Evolutionary conservation across 2,888 invertebrate genomes (phyloP).

Genomic region (Druceiella hillmani): DNA sequence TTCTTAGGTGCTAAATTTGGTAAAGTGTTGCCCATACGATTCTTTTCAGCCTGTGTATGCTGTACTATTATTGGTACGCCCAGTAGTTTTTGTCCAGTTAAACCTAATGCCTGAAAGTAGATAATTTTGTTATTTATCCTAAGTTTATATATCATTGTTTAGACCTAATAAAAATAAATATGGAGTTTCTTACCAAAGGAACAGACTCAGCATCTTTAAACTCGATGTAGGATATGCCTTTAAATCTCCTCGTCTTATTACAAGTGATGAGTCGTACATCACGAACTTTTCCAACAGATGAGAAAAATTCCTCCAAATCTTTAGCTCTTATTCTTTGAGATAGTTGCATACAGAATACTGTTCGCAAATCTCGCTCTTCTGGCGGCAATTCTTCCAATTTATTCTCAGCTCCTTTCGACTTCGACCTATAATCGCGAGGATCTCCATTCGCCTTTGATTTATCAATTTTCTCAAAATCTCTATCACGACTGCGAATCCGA

Average conservation of each 20-base stretch:
- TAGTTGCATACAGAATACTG: slow-evolving; percentile 98
- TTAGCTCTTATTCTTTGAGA: slow-evolving; percentile 90
- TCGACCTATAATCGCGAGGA: slow-evolving; percentile 41
- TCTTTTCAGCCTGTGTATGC: slow-evolving; percentile 94
- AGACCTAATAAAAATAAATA: slow-evolving; percentile 2
- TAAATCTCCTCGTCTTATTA: slow-evolving; percentile 96
- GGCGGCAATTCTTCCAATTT: slow-evolving; percentile 78
- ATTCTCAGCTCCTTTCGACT: slow-evolving; percentile 50
- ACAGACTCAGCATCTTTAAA: slow-evolving; percentile 98
- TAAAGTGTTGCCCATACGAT: slow-evolving; percentile 84
- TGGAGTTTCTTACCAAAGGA: slow-evolving; percentile 64
- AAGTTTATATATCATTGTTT: slow-evolving; percentile 2
- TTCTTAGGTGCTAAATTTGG: slow-evolving; percentile 82
- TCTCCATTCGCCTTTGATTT: slow-evolving; percentile 33
- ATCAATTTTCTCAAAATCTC: slow-evolving; percentile 20
- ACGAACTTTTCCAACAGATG: slow-evolving; percentile 95
- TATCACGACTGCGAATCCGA: slow-evolving; percentile 25
- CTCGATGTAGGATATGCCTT: slow-evolving; percentile 99
- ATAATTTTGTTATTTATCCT: not conserved
- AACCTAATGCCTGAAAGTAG: slow-evolving; percentile 75
- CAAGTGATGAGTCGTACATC: slow-evolving; percentile 98
- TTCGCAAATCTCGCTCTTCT: slow-evolving; percentile 97
- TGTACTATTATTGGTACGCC: slow-evolving; percentile 98
- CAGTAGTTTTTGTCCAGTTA: slow-evolving; percentile 91
- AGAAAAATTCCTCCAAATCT: slow-evolving; percentile 98